These are phyloP conservation scores for Caradrina clavipalpis DNA, from an alignment of 2,888 invertebrate species.

Conservation along the genomic window DNA sequence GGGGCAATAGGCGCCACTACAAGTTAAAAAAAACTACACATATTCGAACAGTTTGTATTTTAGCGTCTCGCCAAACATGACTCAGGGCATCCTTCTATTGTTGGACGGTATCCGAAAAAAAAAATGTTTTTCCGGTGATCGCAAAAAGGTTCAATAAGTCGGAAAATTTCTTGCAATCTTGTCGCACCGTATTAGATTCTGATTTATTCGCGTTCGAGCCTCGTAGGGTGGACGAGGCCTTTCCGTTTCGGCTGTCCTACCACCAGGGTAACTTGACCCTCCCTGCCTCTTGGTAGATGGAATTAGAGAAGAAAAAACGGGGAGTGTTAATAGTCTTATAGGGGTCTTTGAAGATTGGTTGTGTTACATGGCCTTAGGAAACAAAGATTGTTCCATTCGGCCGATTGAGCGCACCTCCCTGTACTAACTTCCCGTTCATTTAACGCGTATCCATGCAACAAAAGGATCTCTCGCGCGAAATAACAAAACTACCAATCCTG, in stretches of 20 bases:
- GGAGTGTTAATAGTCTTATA: conserved; percentile 69
- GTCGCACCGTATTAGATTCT: conserved; percentile 87
- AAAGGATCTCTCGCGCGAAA: conserved; percentile 88
- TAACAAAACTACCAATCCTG: conserved; percentile 88
- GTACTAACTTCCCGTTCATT: conserved; percentile 90
- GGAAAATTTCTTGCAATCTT: conserved; percentile 86
- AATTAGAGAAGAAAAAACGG: conserved; percentile 49
- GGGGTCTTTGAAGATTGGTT: conserved; percentile 78
- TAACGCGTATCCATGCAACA: conserved; percentile 89
- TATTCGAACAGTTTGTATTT: conserved; percentile 2
- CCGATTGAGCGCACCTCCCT: conserved; percentile 88
- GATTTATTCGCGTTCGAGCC: conserved; percentile 85
- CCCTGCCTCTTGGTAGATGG: conserved; percentile 60
- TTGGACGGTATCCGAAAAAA: conserved; percentile 32
- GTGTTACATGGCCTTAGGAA: conserved; percentile 86
- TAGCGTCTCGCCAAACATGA: conserved; percentile 31
- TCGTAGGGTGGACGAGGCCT: conserved; percentile 83
- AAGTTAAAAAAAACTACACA: no score
- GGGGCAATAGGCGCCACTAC: no score
- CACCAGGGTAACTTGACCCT: conserved; percentile 75
- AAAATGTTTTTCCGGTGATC: conserved; percentile 59
- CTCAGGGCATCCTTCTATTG: conserved; percentile 22
- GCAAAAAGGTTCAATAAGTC: conserved; percentile 83
- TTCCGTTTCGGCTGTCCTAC: conserved; percentile 73
- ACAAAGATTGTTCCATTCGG: conserved; percentile 88